Percentiles rank a stretch among this genome's conserved stretches.
Evolutionary conservation across 1,140 invertebrate species (phyloP).

Genomic region (Drosophila busckii): DNA sequence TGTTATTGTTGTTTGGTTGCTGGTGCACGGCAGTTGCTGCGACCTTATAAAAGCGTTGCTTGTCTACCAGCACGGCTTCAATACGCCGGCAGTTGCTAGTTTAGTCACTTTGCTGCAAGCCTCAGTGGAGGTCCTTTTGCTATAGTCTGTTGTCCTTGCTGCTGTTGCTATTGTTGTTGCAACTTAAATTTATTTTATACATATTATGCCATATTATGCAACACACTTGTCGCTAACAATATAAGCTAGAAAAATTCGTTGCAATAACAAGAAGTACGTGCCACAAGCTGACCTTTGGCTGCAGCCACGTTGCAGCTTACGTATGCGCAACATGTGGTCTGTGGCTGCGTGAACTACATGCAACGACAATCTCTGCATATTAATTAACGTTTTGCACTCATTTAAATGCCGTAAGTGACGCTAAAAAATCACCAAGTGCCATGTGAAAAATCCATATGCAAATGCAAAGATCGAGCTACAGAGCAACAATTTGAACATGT

Average conservation of each 20-base stretch:
- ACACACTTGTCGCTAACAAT: no score
- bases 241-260: no score
- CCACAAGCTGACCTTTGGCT: background rate
- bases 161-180: slow-evolving; percentile 7
- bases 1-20: slow-evolving; percentile 50
- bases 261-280: background rate
- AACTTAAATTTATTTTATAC: background rate
- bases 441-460: slow-evolving; percentile 35
- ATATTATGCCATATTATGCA: slow-evolving; percentile 27
- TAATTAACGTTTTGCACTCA: slow-evolving; percentile 22
- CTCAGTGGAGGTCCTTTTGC: slow-evolving; percentile 32
- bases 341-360: slow-evolving; percentile 41
- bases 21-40: slow-evolving; percentile 36
- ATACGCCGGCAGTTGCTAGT: slow-evolving; percentile 61
- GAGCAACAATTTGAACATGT: slow-evolving; percentile 12
- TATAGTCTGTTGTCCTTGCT: background rate
- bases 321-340: slow-evolving; percentile 54
- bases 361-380: slow-evolving; percentile 10
- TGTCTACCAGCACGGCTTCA: slow-evolving; percentile 52
- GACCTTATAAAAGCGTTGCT: slow-evolving; percentile 64
- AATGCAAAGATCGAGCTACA: slow-evolving; percentile 24
- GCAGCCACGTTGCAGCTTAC: slow-evolving; percentile 10
- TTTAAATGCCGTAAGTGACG: slow-evolving; percentile 31
- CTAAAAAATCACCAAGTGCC: slow-evolving; percentile 37
- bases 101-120: slow-evolving; percentile 50